Evolutionary conservation across 2,888 invertebrate species (phyloP).

Genomic region (Herminia tarsipennalis): DNA sequence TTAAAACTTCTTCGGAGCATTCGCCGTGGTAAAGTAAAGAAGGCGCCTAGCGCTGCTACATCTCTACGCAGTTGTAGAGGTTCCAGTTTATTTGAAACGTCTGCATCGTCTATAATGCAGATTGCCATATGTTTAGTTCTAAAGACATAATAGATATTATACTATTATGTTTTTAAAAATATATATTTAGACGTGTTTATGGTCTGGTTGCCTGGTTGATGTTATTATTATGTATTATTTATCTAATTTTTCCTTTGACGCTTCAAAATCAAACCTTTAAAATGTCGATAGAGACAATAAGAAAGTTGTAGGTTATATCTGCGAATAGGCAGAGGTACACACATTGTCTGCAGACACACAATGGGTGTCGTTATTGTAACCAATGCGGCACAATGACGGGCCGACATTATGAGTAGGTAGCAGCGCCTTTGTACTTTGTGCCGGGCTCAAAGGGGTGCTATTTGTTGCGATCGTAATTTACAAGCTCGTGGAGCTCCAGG

Average conservation of each 20-base stretch:
- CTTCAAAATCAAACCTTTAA: neutral
- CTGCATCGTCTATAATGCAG: no score
- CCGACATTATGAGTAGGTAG: slow-evolving; percentile 7
- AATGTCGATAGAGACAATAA: slow-evolving; percentile 8
- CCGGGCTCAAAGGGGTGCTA: slow-evolving; percentile 10
- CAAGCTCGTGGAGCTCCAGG: neutral
- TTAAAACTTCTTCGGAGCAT: no score
- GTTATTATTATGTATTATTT: no score
- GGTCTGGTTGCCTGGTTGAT: no score
- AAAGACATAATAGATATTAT: no score
- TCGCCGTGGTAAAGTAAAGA: no score
- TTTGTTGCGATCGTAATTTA: slow-evolving; percentile 10
- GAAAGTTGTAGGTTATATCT: slow-evolving; percentile 18
- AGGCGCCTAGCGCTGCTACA: no score
- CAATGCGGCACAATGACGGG: slow-evolving; percentile 30
- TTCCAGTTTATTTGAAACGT: no score
- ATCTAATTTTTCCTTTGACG: neutral
- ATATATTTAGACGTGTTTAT: no score
- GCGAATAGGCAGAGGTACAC: slow-evolving; percentile 15
- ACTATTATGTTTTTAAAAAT: no score
- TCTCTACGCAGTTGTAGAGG: no score
- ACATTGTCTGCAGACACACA: slow-evolving; percentile 26
- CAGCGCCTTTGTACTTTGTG: slow-evolving; percentile 18
- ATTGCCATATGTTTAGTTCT: no score
- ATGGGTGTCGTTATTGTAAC: slow-evolving; percentile 30